A percentile compares a stretch with the other conserved stretches of the same genome.
Evolutionary conservation across 2,797 vertebrate species (phyloP).

Genomic region (Ctenosaura bakeri): DNA sequence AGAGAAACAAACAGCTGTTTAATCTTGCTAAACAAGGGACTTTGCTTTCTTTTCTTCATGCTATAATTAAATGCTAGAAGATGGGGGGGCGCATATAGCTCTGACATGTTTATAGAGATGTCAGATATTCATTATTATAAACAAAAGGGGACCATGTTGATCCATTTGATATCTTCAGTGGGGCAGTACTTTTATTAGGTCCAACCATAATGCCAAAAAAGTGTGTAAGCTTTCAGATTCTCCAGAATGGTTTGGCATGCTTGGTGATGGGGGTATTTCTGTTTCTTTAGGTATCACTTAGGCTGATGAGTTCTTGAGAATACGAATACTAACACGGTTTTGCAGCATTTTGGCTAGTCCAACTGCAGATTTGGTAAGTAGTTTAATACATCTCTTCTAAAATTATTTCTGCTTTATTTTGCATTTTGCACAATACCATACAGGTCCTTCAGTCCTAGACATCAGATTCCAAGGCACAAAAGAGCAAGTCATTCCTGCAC

Average conservation of each 20-base stretch:
- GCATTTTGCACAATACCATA: neutral
- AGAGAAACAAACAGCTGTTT: neutral
- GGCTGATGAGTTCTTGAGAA: neutral
- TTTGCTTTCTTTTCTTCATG: neutral
- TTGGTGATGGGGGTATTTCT: neutral
- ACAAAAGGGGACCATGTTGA: neutral
- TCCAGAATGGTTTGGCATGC: neutral
- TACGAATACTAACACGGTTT: neutral
- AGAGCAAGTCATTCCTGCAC: neutral
- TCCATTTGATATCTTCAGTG: neutral
- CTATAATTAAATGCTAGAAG: neutral
- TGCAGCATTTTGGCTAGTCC: neutral
- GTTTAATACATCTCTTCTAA: neutral
- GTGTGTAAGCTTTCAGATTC: neutral
- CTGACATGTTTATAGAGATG: neutral
- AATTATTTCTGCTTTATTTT: neutral
- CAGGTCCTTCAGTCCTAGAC: neutral
- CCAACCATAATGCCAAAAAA: neutral
- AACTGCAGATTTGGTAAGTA: neutral
- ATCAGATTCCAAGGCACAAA: neutral
- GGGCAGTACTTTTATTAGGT: neutral
- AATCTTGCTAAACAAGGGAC: fast-evolving
- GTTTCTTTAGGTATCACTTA: neutral
- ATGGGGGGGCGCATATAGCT: neutral
- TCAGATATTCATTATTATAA: neutral